Base-by-base conservation (phyloP, 2,888 invertebrate genomes). In the Andrena bucephala region DNA sequence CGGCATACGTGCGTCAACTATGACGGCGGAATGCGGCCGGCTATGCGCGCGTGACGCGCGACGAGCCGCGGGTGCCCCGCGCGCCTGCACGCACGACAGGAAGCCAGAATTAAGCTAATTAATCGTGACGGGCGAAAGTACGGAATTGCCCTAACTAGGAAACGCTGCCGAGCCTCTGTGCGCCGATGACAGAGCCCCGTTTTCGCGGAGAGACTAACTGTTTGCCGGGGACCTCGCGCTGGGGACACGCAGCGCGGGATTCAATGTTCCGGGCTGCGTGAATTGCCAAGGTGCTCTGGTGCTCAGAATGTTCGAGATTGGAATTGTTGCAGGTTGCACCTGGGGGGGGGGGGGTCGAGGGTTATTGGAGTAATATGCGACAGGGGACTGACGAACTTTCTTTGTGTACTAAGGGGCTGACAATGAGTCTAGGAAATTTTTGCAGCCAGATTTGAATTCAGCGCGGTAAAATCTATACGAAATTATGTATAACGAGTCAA, bases 91-190 rank as follows among this genome's bases (percentile, higher is more conserved):
- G 83, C 87, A 85, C 85, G 92, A 92, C 93, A 92, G 93, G 93
- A 93, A 93, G 89, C 86, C 87, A 87, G 89, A 92, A 92, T 93
- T 93, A 90, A 92, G 90, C 90, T 90, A 89, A 92, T 93, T 93
- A 93, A 93, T 92, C 90, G 91, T 86, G 84, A 83, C 87, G 87
- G 86, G 90, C 90, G 89, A 91, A 91, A 90, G 89, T 89, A 90
- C 89, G 89, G 89, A 92, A 92, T 91, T 90, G 88, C 81, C 80
- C 85, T 87, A 89, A 91, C 88, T 88, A 86, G 90, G 88, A 90
- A 90, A 91, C 85, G 83, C 81, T 74, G 29, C 67, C 42, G 67
- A 27, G 57, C 13, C 48, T 20, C 42, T 29, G 4, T n/a, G 16
- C 10, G 6, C 20, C 27, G 36, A 54, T 31, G 8, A 36, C 36